Base-by-base conservation (phyloP, 2,888 invertebrate genomes). In the Drosophila infuscata region DNA sequence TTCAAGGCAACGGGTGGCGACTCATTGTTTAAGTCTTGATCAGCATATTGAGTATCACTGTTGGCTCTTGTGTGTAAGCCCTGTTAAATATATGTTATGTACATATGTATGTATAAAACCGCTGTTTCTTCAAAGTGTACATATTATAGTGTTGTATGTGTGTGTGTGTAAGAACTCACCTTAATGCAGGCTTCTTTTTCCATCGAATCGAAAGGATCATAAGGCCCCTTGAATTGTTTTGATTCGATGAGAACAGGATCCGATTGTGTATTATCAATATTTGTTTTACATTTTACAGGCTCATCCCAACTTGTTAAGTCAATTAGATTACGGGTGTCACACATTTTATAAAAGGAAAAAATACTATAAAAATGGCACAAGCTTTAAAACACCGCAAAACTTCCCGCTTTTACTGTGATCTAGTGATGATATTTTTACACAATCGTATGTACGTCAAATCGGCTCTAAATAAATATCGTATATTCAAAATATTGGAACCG, bases 151-250 rank as follows among this genome's bases (percentile, higher is more conserved):
- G 17, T 29, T 61, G 12, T 60, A 9, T 54, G 20, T 51, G 20
- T 58, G 46, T 51, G 8, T 51, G 8, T 49, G 38, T 29, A 17
- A 12, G 11, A 46, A 68, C 66, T 51, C n/a, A 84, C 83, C 86
- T 86, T 85, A 5, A 76, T 62, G 33, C 83, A 83, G 30, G 82
- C 88, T 56, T 85, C 85, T 62, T 85, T 88, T 68, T 75, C 88
- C 25, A 88, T 41, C 11, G 69, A 61, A 46, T 85, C 85, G n/a
- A 85, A 85, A 54, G 85, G 85, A 76, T 85, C 85, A 58, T 83
- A 85, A 17, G 85, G 88, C n/a, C 75, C 88, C 43, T 80, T 75
- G 15, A 81, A 87, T 41, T 38, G 49, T 3, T 60, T 66, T 1
- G 79, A 52, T 64, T 48, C 70, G 7, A 49, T 41, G 12, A 64